These are phyloP conservation scores for Augochlorella aurata DNA, from an alignment of 2,888 invertebrate genomes.

Conservation along the genomic window DNA sequence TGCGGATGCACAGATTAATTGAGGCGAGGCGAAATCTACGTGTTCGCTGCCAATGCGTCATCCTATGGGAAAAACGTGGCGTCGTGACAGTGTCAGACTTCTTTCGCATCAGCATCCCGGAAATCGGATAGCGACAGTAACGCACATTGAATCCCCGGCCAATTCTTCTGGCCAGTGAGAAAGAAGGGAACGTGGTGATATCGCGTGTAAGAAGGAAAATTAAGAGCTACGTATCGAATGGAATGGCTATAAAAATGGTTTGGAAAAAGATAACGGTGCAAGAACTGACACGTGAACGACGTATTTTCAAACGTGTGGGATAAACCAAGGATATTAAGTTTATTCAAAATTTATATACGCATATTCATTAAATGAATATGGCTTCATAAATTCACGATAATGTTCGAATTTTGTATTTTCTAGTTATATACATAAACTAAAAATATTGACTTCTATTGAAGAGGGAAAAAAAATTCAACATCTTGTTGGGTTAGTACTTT, in stretches of 20 bases:
- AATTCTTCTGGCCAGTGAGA: slow-evolving; percentile 21
- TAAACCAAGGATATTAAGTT: not conserved
- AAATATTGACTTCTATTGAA: too few species aligned
- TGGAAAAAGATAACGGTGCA: too few species aligned
- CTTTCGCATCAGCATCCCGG: slow-evolving; percentile 38
- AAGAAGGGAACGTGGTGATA: slow-evolving; percentile 4
- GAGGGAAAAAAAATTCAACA: too few species aligned
- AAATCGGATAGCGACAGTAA: slow-evolving; percentile 39
- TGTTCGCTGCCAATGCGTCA: slow-evolving; percentile 53
- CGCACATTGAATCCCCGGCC: slow-evolving; percentile 26
- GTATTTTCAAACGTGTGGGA: not conserved
- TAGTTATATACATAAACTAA: not conserved
- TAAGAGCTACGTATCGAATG: not conserved
- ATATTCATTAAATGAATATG: not conserved
- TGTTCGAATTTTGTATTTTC: not conserved
- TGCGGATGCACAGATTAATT: slow-evolving; percentile 48
- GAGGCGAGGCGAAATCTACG: slow-evolving; percentile 29
- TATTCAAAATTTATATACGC: not conserved
- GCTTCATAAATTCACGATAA: not conserved
- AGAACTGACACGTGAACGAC: not conserved
- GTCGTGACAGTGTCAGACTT: slow-evolving; percentile 32
- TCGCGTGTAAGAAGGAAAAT: slow-evolving; percentile 15
- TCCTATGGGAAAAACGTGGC: slow-evolving; percentile 37
- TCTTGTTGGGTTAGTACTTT: too few species aligned
- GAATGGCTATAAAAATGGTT: not conserved